phyloP scores from a whole-genome alignment of 2,113 vertebrate genomes.

The Nipponia nippon region DNA sequence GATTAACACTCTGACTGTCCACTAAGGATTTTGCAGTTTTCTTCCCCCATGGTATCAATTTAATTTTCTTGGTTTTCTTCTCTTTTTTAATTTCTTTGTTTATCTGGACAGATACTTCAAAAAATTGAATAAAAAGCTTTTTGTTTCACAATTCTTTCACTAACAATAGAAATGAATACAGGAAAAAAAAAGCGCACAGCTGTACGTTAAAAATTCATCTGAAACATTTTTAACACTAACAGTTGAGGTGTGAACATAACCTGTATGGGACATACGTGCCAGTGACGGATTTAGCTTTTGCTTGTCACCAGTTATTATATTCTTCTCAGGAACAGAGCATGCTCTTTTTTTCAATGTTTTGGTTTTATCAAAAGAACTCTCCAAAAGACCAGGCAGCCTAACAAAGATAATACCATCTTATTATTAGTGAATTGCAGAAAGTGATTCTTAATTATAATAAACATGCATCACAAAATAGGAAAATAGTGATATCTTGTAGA shows the following conservation, averaged over 20 bases:
- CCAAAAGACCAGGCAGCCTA: conserved; percentile 59
- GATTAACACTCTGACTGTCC: background rate
- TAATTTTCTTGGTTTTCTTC: background rate
- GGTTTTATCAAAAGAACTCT: conserved; percentile 30
- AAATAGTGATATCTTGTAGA: background rate
- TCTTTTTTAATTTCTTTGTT: background rate
- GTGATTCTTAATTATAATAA: background rate
- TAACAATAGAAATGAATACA: background rate
- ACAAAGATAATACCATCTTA: background rate
- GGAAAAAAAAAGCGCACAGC: background rate
- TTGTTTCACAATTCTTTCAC: conserved; percentile 15
- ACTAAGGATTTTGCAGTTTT: background rate
- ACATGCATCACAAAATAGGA: background rate
- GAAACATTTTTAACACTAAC: background rate
- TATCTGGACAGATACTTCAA: conserved; percentile 24
- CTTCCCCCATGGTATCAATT: background rate
- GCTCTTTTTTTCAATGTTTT: conserved; percentile 31
- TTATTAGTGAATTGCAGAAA: background rate
- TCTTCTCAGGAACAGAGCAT: conserved; percentile 63
- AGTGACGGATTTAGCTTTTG: background rate
- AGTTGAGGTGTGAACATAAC: conserved; percentile 27
- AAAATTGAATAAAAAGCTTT: conserved; percentile 38
- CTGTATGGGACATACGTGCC: conserved; percentile 15
- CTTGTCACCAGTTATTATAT: conserved; percentile 27
- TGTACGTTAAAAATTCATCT: background rate